Evolutionary conservation across 2,888 invertebrate genomes (phyloP).

Genomic region (Dromius quadrimaculatus): DNA sequence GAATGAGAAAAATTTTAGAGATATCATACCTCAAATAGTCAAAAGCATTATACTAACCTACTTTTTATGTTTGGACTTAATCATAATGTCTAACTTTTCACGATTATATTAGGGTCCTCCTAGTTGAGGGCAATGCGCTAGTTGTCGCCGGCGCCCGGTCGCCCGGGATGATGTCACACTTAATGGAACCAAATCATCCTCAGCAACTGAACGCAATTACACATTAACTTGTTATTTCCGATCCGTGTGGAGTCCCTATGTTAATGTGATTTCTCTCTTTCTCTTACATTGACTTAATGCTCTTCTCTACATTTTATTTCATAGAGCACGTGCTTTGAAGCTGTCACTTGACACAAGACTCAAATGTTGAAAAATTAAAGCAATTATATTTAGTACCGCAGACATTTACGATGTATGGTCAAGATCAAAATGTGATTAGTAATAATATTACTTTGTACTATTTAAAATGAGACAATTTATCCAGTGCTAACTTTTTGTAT

Average conservation of each 20-base stretch:
- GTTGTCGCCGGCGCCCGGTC: conserved; percentile 58
- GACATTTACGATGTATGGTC: too few species aligned
- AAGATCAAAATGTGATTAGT: too few species aligned
- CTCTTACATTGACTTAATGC: conserved; percentile 4
- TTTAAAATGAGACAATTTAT: too few species aligned
- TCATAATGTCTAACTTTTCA: not conserved
- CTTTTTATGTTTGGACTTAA: not conserved
- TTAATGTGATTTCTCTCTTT: not conserved
- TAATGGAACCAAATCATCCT: conserved; percentile 58
- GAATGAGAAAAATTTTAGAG: too few species aligned
- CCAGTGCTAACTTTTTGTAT: too few species aligned
- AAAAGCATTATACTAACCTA: too few species aligned
- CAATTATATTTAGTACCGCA: too few species aligned
- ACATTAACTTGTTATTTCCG: conserved; percentile 60
- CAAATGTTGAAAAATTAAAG: not conserved
- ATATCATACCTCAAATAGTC: too few species aligned
- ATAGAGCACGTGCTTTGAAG: conserved; percentile 18
- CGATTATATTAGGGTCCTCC: not conserved
- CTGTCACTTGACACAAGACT: conserved; percentile 1
- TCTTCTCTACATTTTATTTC: too few species aligned
- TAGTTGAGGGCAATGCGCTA: conserved; percentile 44
- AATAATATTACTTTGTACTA: too few species aligned
- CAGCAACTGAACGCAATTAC: conserved; percentile 59
- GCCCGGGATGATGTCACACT: conserved; percentile 58
- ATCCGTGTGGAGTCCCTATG: conserved; percentile 51